Base-by-base conservation (phyloP, 1,140 invertebrate genomes). In the Yoshiicerus persimilis region DNA sequence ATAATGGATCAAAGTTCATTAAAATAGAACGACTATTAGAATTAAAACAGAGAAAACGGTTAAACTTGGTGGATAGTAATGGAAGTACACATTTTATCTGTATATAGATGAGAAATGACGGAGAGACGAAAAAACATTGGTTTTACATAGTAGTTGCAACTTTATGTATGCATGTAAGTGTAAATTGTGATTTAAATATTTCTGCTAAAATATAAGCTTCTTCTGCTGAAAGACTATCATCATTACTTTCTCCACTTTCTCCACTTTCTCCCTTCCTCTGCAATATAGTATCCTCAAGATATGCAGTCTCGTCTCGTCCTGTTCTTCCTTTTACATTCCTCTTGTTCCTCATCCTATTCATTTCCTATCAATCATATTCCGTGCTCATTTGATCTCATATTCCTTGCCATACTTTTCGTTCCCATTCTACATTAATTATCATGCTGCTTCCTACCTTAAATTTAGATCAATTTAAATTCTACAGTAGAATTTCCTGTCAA, bases 201-300 rank as follows among this genome's bases (percentile, higher is more conserved):
- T 80, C 32, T 80, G 75, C 75, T 80, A 80, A 80, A 80, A 80
- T 80, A 80, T 80, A 80, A 80, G 75, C 75, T 80, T 80, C 75
- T 80, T 80, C 75, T 80, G 75, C 75, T 80, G 75, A 80, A 80
- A 80, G 75, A 80, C 75, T 80, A 80, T 80, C 75, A 80, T 80
- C 75, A 80, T 80, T n/a, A 66, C 62, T 66, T 66, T 66, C 62
- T 25, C 62, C 62, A 5, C 56, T 66, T n/a, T n/a, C n/a, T n/a
- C n/a, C n/a, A 56, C 47, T 56, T 56, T 56, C 41, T 47, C 64
- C 64, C 25, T 27, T 27, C 64, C 27, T 25, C 64, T 70, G 27
- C 64, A 70, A 70, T 70, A 9, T 9, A 27, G 5, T 66, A 70
- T 25, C 11, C 8, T 30, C 9, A 3, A 13, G 25, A 70, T 10